Conservation (phyloP, 2,888 invertebrate species). For the Onthophagus sagittarius region DNA sequence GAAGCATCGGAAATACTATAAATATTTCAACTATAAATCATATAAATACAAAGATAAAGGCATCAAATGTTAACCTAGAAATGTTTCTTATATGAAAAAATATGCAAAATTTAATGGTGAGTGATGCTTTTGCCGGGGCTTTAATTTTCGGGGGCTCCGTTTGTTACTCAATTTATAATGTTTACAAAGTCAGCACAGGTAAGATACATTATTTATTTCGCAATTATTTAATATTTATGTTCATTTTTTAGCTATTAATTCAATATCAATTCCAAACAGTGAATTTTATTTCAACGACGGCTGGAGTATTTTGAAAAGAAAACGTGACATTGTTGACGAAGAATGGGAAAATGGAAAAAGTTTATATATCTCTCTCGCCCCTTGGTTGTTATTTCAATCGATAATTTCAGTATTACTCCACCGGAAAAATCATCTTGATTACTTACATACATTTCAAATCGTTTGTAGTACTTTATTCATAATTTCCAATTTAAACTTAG, state of each 20-base stretch:
- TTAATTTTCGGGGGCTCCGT: constrained; percentile 55
- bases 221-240: constrained; percentile 28
- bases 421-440: constrained; percentile 36
- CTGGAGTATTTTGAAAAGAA: constrained; percentile 55
- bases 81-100: neutral
- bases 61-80: no score
- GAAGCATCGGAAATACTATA: no score
- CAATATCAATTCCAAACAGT: constrained; percentile 35
- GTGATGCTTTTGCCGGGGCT: neutral
- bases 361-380: constrained; percentile 52
- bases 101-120: neutral
- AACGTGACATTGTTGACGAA: constrained; percentile 62
- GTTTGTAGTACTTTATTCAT: constrained; percentile 49
- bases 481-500: constrained; percentile 29
- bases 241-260: constrained; percentile 44
- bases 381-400: constrained; percentile 57
- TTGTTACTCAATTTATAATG: constrained; percentile 55
- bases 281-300: constrained; percentile 56
- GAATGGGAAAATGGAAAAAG: constrained; percentile 68
- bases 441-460: constrained; percentile 51
- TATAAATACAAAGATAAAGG: no score
- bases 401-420: constrained; percentile 53
- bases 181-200: constrained; percentile 55
- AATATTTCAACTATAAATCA: no score
- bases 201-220: constrained; percentile 33